A percentile compares a stretch with the other conserved stretches of the same genome.
phyloP scores from a whole-genome alignment of 2,888 invertebrate genomes.

The Schrankia costaestrigalis region DNA sequence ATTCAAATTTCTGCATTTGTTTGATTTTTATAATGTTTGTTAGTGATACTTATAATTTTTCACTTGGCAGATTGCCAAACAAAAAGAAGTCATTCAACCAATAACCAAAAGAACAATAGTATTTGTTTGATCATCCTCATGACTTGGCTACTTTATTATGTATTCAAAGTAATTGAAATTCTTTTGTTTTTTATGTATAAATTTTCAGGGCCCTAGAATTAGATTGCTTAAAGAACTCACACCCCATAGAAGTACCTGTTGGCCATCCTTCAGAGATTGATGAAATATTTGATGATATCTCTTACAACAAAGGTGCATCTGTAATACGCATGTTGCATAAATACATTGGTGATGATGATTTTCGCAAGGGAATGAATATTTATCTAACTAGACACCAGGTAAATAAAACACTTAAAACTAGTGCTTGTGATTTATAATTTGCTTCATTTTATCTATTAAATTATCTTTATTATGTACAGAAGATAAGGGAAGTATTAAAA shows the following conservation, averaged over 20 bases:
- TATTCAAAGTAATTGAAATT: conserved; percentile 6
- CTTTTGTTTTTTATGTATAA: conserved; percentile 12
- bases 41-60: conserved; percentile 4
- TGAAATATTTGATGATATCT: conserved; percentile 98
- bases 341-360: conserved; percentile 95
- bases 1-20: conserved; percentile 5
- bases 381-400: conserved; percentile 92
- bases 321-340: conserved; percentile 96
- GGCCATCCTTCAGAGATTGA: conserved; percentile 97
- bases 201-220: conserved; percentile 85
- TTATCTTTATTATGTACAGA: too few species aligned
- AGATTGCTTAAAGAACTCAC: conserved; percentile 94
- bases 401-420: conserved; percentile 11
- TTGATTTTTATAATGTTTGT: conserved; percentile 15
- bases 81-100: conserved; percentile 27
- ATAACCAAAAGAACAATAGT: conserved; percentile 32
- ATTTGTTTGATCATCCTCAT: conserved; percentile 17
- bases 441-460: neutral
- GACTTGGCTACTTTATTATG: conserved; percentile 11
- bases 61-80: conserved; percentile 34
- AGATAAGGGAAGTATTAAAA: too few species aligned
- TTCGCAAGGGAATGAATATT: conserved; percentile 94
- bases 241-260: conserved; percentile 97
- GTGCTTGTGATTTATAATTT: neutral
- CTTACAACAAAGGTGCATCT: conserved; percentile 97